Evolutionary conservation across 1,140 invertebrate species (phyloP).

Genomic region (Pollicipes pollicipes): DNA sequence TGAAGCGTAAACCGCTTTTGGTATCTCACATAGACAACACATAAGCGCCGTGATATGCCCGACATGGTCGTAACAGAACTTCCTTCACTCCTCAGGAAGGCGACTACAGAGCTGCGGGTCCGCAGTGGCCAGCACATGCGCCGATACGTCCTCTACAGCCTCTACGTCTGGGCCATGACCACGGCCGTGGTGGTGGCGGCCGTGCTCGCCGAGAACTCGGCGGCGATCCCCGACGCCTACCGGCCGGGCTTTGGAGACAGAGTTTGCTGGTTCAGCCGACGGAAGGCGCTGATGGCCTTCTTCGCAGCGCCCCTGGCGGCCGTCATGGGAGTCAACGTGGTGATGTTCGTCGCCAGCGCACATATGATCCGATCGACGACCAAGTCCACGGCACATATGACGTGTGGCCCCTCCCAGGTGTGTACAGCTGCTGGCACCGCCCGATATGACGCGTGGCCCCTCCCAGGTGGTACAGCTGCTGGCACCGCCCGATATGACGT

Average conservation of each 20-base stretch:
- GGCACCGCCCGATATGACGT: too few relatives aligned
- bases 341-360: constrained; percentile 33
- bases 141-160: constrained; percentile 5
- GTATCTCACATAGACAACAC: too few relatives aligned
- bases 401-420: background rate
- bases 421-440: too few relatives aligned
- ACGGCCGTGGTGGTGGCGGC: constrained; percentile 24
- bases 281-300: constrained; percentile 32
- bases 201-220: constrained; percentile 29
- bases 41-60: too few relatives aligned
- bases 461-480: too few relatives aligned
- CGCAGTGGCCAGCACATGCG: background rate
- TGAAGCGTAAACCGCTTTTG: too few relatives aligned
- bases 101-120: constrained; percentile 8
- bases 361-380: constrained; percentile 34
- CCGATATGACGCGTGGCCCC: too few relatives aligned
- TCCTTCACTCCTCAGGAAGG: too few relatives aligned
- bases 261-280: constrained; percentile 37
- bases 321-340: constrained; percentile 31
- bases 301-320: constrained; percentile 34
- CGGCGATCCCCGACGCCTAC: constrained; percentile 23
- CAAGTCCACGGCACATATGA: constrained; percentile 20
- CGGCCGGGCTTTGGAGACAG: constrained; percentile 30
- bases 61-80: too few relatives aligned
- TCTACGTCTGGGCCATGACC: background rate